These are phyloP conservation scores for Copidosoma aretas DNA, from an alignment of 2,888 invertebrate species.

Conservation along the genomic window DNA sequence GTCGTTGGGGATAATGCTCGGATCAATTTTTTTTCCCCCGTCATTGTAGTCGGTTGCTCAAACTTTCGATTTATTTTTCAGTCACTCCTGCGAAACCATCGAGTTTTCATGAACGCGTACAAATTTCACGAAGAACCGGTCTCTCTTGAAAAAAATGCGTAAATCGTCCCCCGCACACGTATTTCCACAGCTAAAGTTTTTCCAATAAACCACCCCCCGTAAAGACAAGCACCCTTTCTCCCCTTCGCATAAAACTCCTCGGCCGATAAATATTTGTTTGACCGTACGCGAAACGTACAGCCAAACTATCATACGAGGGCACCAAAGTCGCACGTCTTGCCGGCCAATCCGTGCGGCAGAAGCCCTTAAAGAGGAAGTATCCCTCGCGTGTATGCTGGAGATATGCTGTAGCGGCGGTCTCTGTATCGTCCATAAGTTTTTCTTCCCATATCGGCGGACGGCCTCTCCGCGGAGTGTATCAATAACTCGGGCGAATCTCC, in stretches of 20 bases:
- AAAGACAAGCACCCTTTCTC: conserved; percentile 8
- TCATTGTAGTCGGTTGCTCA: no score
- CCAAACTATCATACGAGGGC: conserved; percentile 17
- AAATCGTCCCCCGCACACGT: no score
- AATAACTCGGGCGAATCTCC: conserved; percentile 46
- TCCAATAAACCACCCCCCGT: no score
- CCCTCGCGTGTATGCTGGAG: neutral
- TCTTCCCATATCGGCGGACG: conserved; percentile 4
- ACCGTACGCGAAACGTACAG: conserved; percentile 3
- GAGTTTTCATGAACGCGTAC: no score
- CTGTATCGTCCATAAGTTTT: neutral
- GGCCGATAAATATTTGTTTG: conserved; percentile 36
- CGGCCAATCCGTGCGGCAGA: conserved; percentile 21
- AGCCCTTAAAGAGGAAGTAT: conserved; percentile 30
- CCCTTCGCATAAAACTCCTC: conserved; percentile 21
- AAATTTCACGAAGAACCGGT: no score
- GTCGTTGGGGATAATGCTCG: no score
- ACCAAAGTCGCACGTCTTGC: conserved; percentile 14
- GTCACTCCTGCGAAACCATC: no score
- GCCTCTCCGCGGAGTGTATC: conserved; percentile 42
- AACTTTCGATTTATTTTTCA: no score
- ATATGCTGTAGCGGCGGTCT: neutral
- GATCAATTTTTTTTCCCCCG: no score
- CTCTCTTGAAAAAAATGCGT: no score
- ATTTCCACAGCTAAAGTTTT: no score